phyloP scores from a whole-genome alignment of 2,113 vertebrate species.

The Erythrocebus patas region DNA sequence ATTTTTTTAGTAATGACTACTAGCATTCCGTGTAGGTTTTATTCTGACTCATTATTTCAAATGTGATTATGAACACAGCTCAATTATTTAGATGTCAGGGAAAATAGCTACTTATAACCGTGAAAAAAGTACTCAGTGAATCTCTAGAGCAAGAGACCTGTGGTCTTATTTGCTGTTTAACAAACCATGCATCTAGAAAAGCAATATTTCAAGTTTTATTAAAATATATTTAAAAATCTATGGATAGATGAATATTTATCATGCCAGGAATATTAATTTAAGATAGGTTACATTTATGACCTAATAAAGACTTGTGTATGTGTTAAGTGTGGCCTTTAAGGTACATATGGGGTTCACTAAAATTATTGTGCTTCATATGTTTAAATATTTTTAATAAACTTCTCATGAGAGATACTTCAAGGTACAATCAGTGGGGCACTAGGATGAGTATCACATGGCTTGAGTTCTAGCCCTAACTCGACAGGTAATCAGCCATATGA shows the following conservation, averaged over 20 bases:
- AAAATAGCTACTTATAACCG: neutral
- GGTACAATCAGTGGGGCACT: accelerated
- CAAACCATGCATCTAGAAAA: neutral
- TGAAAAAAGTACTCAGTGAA: neutral
- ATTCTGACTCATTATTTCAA: neutral
- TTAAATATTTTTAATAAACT: neutral
- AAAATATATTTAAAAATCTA: neutral
- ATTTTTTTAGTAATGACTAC: neutral
- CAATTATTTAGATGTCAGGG: neutral
- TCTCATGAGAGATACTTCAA: neutral
- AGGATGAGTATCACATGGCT: neutral
- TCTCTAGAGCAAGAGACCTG: neutral
- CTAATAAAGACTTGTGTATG: neutral
- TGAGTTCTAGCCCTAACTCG: neutral
- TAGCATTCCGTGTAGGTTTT: neutral
- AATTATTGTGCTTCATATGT: neutral
- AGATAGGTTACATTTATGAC: neutral
- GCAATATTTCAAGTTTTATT: neutral
- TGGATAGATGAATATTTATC: neutral
- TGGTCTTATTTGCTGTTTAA: neutral
- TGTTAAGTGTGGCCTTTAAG: neutral
- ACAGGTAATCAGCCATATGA: neutral
- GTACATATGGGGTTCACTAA: neutral
- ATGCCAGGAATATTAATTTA: neutral
- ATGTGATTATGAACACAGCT: neutral